A percentile compares a stretch with the other conserved stretches of the same genome.
Evolutionary conservation across 2,888 invertebrate species (phyloP).

Genomic region (Caenorhabditis drosophilae): DNA sequence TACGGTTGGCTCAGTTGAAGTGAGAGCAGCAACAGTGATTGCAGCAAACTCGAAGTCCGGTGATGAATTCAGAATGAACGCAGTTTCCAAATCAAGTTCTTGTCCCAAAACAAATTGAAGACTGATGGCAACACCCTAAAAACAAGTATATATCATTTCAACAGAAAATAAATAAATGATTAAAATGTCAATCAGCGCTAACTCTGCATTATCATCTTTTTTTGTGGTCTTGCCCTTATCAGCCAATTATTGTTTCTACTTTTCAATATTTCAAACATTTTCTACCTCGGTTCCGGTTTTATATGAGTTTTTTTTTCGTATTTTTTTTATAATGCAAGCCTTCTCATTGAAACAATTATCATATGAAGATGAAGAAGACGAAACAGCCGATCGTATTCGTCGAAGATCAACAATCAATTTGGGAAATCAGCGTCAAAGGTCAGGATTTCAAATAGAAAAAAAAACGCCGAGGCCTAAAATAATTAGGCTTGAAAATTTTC

Average conservation of each 20-base stretch:
- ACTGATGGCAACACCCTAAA: conserved; percentile 42
- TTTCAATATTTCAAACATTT: no score
- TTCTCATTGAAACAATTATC: no score
- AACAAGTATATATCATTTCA: conserved; percentile 2
- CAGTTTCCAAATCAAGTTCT: conserved; percentile 43
- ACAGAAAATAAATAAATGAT: conserved; percentile 14
- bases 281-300: no score
- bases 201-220: no score
- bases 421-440: conserved; percentile 31
- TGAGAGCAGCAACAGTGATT: conserved; percentile 59
- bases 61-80: conserved; percentile 55
- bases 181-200: no score
- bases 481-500: neutral
- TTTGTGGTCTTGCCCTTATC: no score
- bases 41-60: conserved; percentile 64
- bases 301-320: neutral
- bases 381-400: conserved; percentile 24
- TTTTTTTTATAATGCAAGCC: conserved; percentile 12
- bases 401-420: conserved; percentile 34
- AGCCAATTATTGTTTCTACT: no score
- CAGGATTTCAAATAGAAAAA: neutral
- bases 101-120: conserved; percentile 44
- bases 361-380: no score
- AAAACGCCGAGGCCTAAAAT: no score
- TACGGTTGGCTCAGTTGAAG: conserved; percentile 29